These are phyloP conservation scores for honey bee (Apis mellifera) DNA, from an alignment of 1,140 invertebrate genomes.

Conservation along the genomic window Amel_HAv3.1 CM009933.2:262001-262500, in stretches of 20 bases:
- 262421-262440: conserved; percentile 42
- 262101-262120: background rate
- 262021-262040: background rate
- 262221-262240: background rate
- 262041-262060: background rate
- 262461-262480: too few relatives aligned
- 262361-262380: conserved; percentile 81
- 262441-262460: conserved; percentile 3
- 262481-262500: background rate
- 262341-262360: conserved; percentile 73
- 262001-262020: background rate
- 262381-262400: conserved; percentile 64
- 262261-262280: background rate
- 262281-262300: background rate
- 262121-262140: background rate
- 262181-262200: background rate
- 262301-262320: conserved; percentile 50
- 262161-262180: background rate
- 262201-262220: background rate
- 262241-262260: background rate
- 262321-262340: conserved; percentile 76
- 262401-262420: conserved; percentile 45
- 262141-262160: background rate
- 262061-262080: background rate
- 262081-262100: background rate